Base-by-base conservation (phyloP, 2,113 vertebrate genomes). In the Alethe diademata region DNA sequence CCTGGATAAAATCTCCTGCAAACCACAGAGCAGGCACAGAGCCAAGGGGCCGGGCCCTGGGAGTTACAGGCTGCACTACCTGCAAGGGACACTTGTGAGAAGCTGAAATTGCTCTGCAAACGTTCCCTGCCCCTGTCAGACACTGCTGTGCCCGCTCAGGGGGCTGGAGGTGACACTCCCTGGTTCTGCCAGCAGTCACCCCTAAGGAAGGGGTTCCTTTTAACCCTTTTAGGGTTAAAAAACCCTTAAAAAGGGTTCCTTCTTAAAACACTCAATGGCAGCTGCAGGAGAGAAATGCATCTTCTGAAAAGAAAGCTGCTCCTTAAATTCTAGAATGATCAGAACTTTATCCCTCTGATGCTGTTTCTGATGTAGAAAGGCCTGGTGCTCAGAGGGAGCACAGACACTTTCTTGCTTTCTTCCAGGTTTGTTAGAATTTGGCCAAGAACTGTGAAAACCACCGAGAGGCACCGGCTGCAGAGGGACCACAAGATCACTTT, bases 1-100 rank as follows among this genome's bases (percentile, higher is more conserved):
- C 81, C 85, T 28, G 38, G 54, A 94, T 79, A 80, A 56, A 78
- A 79, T 70, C 86, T 74, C 20, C 70, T 80, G 56, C 54, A 69
- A 85, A 88, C 60, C 78, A 51, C 73, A 58, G 66, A 60, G 11
- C 43, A 47, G 82, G 86, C 62, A 16, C 5, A 35, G 70, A 0
- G 9, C 84, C 84, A 91, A 58, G 73, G 83, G 62, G 42, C 48
- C 0, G 5, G 17, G 84, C 51, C 42, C 72, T 9, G 29, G 5
- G 40, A 87, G 61, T 0, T 22, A 60, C 76, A 69, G 69, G 43
- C 75, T 86, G 62, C 45, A 0, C 85, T 70, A 70, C 70, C 79
- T 75, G 64, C 35, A 23, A n/a, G 60, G 38, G 40, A 78, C 47
- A 19, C 57, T 89, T 43, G 65, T 40, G 73, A 89, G 73, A 51